Conservation (phyloP, 2,888 invertebrate genomes). For the Campaea margaritaria region DNA sequence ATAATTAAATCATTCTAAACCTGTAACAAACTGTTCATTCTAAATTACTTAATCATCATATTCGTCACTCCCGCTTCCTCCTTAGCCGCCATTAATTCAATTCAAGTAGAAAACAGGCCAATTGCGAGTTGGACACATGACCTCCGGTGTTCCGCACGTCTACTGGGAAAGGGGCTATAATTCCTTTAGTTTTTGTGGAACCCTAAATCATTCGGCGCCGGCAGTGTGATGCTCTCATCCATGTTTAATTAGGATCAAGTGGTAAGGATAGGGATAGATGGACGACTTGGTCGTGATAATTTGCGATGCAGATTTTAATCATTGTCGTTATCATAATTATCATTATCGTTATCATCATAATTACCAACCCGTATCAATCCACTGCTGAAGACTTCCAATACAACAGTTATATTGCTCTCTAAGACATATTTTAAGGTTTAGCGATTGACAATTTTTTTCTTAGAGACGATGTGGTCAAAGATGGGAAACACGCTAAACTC, state of each 20-base stretch:
- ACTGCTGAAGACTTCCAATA: too few relatives aligned
- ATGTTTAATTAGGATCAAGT: conserved; percentile 61
- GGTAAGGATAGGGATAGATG: conserved; percentile 39
- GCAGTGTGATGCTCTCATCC: conserved; percentile 51
- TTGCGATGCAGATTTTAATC: not conserved
- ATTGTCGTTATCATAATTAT: too few relatives aligned
- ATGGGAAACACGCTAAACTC: too few relatives aligned
- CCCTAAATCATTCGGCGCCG: conserved; percentile 67
- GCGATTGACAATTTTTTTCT: too few relatives aligned
- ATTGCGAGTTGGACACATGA: conserved; percentile 35
- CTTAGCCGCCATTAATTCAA: conserved; percentile 32
- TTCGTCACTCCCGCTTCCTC: conserved; percentile 24
- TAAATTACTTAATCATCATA: conserved; percentile 11
- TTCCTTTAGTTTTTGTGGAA: conserved; percentile 63
- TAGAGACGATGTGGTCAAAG: too few relatives aligned
- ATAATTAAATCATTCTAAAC: conserved; percentile 1
- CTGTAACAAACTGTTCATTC: not conserved
- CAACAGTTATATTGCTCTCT: too few relatives aligned
- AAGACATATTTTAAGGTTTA: too few relatives aligned
- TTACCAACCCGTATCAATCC: too few relatives aligned
- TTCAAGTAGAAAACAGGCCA: conserved; percentile 34
- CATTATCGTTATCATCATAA: too few relatives aligned
- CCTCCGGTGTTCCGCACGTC: conserved; percentile 41
- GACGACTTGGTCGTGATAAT: not conserved
- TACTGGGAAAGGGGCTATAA: conserved; percentile 59